Percentiles rank a stretch among this genome's conserved stretches.
These are phyloP conservation scores for Eledona agricola DNA, from an alignment of 2,888 invertebrate genomes.

Conservation along the genomic window DNA sequence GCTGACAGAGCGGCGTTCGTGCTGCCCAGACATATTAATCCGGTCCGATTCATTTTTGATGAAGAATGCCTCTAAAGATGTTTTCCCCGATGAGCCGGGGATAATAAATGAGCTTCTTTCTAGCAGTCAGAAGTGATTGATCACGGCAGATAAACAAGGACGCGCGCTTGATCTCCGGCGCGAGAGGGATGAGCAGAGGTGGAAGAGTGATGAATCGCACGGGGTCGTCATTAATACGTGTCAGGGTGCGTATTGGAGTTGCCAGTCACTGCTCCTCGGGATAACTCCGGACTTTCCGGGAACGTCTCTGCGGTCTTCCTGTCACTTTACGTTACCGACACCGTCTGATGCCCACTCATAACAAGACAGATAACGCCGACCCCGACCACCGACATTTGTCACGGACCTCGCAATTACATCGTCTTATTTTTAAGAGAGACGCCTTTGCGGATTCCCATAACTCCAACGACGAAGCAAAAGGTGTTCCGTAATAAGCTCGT, in stretches of 20 bases:
- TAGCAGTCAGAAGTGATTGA: conserved; percentile 64
- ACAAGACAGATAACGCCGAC: conserved; percentile 51
- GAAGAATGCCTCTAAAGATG: conserved; percentile 52
- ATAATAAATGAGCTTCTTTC: conserved; percentile 64
- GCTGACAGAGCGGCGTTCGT: conserved; percentile 27
- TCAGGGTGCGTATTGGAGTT: conserved; percentile 62
- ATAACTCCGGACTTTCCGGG: conserved; percentile 43
- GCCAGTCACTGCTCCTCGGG: conserved; percentile 55
- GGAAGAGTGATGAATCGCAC: conserved; percentile 64
- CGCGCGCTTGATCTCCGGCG: conserved; percentile 61
- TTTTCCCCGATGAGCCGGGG: conserved; percentile 56
- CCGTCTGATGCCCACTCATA: conserved; percentile 50
- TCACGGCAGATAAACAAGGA: conserved; percentile 62
- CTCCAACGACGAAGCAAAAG: conserved; percentile 38
- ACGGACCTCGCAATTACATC: conserved; percentile 29
- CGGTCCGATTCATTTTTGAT: conserved; percentile 47
- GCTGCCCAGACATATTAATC: conserved; percentile 35
- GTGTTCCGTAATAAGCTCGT: conserved; percentile 51
- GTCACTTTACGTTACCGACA: conserved; percentile 51
- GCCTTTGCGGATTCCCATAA: conserved; percentile 29
- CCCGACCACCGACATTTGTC: conserved; percentile 48
- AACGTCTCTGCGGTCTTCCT: conserved; percentile 51
- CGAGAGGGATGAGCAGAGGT: conserved; percentile 54
- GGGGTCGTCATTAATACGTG: conserved; percentile 63
- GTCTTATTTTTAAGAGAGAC: no score